Base-by-base conservation (phyloP, 2,888 invertebrate species). In the Boloria selene region DNA sequence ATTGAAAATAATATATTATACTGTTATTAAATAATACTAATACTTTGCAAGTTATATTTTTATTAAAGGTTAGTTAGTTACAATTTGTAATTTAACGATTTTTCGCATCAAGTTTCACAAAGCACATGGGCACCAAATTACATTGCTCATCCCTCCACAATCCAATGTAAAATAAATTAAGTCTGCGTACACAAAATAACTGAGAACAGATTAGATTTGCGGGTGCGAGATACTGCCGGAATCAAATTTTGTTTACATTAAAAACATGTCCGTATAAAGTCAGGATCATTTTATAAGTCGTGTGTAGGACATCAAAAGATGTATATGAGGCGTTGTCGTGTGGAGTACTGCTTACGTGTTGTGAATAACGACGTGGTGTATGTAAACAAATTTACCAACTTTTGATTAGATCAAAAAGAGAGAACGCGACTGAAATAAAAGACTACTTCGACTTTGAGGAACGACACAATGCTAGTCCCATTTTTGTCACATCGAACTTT, bases 351-450 rank as follows among this genome's bases (percentile, higher is more conserved):
- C 81, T 85, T 89, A 90, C 90, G 90, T 90, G 90, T 83, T 75
- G 79, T 75, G 90, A 88, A 89, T 89, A 86, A 75, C 75, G 55
- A 72, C 77, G 78, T 83, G 79, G 85, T 84, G 80, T 87, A 86
- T 86, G 87, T 87, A 89, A 90, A 87, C 88, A 89, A 86, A 89
- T 88, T 91, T 86, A 81, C 81, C 80, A 87, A 87, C 83, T 88
- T 89, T 86, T 89, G 88, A 90, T 88, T 87, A 85, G 83, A 90
- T 89, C 87, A 85, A 82, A 79, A 75, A 79, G 72, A 72, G 72
- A 71, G 78, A 79, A 85, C 84, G 84, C 83, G 84, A 82, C 80
- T 71, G 70, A 83, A 85, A 86, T 87, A 84, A 83, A 82, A 78
- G 66, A 72, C 72, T 71, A 18, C 70, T 71, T 71, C 73, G 69